Conservation (phyloP, 2,888 invertebrate species). For the Polyommatus icarus region DNA sequence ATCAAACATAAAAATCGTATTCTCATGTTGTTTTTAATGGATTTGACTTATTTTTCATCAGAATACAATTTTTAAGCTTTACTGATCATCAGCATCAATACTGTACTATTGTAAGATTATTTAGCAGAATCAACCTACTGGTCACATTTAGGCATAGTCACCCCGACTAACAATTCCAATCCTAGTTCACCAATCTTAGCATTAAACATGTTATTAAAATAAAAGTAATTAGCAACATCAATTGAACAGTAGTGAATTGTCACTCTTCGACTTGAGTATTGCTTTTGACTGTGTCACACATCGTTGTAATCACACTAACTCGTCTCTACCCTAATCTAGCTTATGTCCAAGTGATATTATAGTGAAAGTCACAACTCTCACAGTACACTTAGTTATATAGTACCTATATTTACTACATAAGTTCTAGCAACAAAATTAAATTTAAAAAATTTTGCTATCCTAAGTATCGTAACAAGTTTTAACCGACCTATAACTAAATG, state of each 20-base stretch:
- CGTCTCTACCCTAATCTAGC: neutral
- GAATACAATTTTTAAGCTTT: neutral
- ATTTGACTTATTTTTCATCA: no score
- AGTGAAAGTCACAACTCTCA: slow-evolving; percentile 2
- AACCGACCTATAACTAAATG: slow-evolving; percentile 22
- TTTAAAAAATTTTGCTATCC: slow-evolving; percentile 21
- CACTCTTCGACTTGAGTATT: neutral
- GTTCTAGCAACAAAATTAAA: slow-evolving; percentile 14
- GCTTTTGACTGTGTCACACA: slow-evolving; percentile 11
- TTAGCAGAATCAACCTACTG: neutral
- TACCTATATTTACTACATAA: slow-evolving; percentile 18
- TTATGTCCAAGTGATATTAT: slow-evolving; percentile 15
- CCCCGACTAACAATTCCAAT: neutral
- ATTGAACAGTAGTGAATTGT: neutral
- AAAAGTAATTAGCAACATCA: neutral
- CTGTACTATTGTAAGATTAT: neutral
- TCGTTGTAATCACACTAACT: neutral
- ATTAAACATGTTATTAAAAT: neutral
- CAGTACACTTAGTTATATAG: neutral
- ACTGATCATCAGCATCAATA: neutral
- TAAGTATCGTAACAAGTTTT: slow-evolving; percentile 19
- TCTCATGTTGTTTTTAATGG: neutral
- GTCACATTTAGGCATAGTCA: slow-evolving; percentile 21
- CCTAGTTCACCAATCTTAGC: neutral
- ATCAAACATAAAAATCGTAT: neutral